Evolutionary conservation across 2,888 invertebrate genomes (phyloP), one percentile per base, ranked within the genome.

Genomic region (Cephalotes varians): DNA sequence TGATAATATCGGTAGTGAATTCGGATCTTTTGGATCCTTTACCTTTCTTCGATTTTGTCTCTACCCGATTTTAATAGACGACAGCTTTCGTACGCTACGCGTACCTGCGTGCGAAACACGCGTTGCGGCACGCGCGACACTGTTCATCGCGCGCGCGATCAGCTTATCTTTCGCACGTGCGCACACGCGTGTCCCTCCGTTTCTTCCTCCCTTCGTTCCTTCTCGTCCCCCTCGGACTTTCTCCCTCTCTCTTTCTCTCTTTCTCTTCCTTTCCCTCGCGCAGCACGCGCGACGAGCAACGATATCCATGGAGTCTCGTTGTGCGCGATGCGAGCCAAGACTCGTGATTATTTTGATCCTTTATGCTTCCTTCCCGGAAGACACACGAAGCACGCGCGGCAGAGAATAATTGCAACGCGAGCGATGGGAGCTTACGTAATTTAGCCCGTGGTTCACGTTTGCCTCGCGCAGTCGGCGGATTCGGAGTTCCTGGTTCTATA

Each of bases 101-200:
- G 37, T 56, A 54, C 62, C 81, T 47, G 79, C 79, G 72, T 64
- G 67, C 25, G 62, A 25, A 31, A 58, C 65, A 60, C 49, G 64
- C 67, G 76, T 49, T 28, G 51, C 56, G 73, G 65, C 86, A 87
- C 83, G 84, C 80, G 88, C 71, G 60, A 82, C 85, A 82, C 82
- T 69, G 80, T n/a, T 40, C 85, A 85, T 85, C 86, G 76, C 83
- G 58, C 83, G 58, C 86, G 54, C 84, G 76, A 85, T 88, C 81
- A 47, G 28, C 60, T 86, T 85, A 87, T 88, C 87, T 88, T 86
- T 67, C 76, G 73, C 88, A 81, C 88, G 88, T 85, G 88, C 85
- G 60, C 54, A 34, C 73, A 54, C 82, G 82, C 85, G 82, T 84
- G 83, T 71, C 51, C 54, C 54, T 34, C 65, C 40, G 15, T 25